Evolutionary conservation across 92 coral and sea anemone genomes (phyloP), one percentile per base, ranked within the genome.

Genomic region (Muricea muricata): DNA sequence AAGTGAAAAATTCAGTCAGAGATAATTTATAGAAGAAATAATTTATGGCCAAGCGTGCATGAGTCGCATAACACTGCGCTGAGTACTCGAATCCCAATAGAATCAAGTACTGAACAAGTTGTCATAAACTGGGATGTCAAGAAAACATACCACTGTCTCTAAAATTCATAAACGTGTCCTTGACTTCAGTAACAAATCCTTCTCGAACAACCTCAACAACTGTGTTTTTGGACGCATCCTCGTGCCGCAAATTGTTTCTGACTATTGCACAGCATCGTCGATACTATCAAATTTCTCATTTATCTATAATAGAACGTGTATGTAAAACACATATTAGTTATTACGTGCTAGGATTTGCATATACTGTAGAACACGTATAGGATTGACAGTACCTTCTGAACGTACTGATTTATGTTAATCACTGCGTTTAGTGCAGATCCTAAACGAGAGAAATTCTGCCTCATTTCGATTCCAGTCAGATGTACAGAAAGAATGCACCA

Each of bases 61-160:
- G n/a, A n/a, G n/a, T n/a, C n/a, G n/a, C n/a, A n/a, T n/a, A n/a
- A n/a, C n/a, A n/a, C n/a, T n/a, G n/a, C n/a, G n/a, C n/a, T n/a
- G n/a, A n/a, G n/a, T n/a, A n/a, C n/a, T n/a, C n/a, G n/a, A n/a
- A n/a, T n/a, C n/a, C n/a, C n/a, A n/a, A n/a, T n/a, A n/a, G n/a
- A n/a, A n/a, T n/a, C n/a, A n/a, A n/a, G n/a, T n/a, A n/a, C n/a
- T n/a, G n/a, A n/a, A n/a, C n/a, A n/a, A n/a, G n/a, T n/a, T n/a
- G n/a, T n/a, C n/a, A n/a, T n/a, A n/a, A n/a, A n/a, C n/a, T n/a
- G n/a, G n/a, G n/a, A n/a, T n/a, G n/a, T n/a, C n/a, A n/a, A n/a
- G n/a, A n/a, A 23, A 65, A 9, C 72, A 65, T 65, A 65, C 72
- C 72, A 65, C 72, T 65, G 72, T 65, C 42, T 14, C 34, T 29